phyloP scores from a whole-genome alignment of 2,888 invertebrate species.

The Rhimphoctona megacephalus region DNA sequence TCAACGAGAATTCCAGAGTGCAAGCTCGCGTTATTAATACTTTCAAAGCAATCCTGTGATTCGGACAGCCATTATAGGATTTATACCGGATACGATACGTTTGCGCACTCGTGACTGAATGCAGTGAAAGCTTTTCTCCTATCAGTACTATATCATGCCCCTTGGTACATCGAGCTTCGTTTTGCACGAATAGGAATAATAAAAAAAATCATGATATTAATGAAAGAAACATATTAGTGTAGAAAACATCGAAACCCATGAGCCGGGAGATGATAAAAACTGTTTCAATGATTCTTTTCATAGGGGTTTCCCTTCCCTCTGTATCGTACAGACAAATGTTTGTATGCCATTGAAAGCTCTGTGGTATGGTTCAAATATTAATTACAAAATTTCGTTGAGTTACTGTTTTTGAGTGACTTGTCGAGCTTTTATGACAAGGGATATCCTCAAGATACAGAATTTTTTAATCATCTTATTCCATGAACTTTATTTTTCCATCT shows the following conservation, averaged over 20 bases:
- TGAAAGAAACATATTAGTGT: constrained; percentile 10
- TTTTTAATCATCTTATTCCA: neutral
- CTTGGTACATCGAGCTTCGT: constrained; percentile 26
- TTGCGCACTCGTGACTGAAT: constrained; percentile 46
- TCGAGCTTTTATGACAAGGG: constrained; percentile 55
- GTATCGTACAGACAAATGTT: constrained; percentile 26
- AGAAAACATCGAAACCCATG: constrained; percentile 15
- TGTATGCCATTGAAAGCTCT: constrained; percentile 40
- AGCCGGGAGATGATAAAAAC: constrained; percentile 8
- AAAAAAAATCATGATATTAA: constrained; percentile 35
- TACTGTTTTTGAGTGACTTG: constrained; percentile 17
- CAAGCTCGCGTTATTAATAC: constrained; percentile 67
- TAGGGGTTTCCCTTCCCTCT: neutral
- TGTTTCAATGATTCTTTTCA: constrained; percentile 9
- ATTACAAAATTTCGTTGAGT: constrained; percentile 80
- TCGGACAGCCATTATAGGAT: constrained; percentile 58
- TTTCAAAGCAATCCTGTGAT: constrained; percentile 66
- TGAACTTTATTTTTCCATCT: neutral
- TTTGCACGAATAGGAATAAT: constrained; percentile 25
- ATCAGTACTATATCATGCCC: constrained; percentile 31
- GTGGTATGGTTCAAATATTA: constrained; percentile 76
- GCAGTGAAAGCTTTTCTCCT: constrained; percentile 54
- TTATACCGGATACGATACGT: constrained; percentile 59
- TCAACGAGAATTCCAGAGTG: constrained; percentile 59
- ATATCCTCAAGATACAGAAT: neutral